Conservation (phyloP, 2,113 vertebrate genomes). For the Piaya cayana region DNA sequence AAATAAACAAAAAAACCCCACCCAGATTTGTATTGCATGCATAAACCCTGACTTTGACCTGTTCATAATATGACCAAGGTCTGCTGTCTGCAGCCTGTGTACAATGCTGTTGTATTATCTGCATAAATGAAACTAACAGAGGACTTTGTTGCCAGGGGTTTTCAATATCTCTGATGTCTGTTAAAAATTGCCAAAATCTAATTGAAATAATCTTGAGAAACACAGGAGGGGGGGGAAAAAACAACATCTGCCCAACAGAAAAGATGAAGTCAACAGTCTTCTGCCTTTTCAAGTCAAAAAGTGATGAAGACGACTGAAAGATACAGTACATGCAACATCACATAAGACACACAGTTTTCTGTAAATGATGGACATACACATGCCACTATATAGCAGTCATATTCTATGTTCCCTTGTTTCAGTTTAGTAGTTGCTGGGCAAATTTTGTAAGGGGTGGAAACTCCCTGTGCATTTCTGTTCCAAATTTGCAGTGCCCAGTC, state of each 20-base stretch:
- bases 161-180: neutral
- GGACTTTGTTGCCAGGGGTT: neutral
- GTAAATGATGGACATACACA: neutral
- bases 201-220: neutral
- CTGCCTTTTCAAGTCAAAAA: neutral
- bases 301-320: neutral
- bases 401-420: neutral
- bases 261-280: neutral
- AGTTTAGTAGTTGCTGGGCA: neutral
- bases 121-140: neutral
- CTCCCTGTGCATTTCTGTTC: neutral
- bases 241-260: neutral
- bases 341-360: neutral
- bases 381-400: neutral
- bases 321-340: neutral
- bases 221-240: neutral
- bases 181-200: neutral
- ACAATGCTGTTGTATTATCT: neutral
- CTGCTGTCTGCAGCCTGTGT: neutral
- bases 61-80: neutral
- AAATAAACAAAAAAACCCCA: neutral
- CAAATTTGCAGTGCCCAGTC: neutral
- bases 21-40: neutral
- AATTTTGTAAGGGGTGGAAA: neutral
- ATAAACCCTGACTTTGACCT: neutral